Evolutionary conservation across 2,113 vertebrate genomes (phyloP).

Genomic region (Cynocephalus volans): DNA sequence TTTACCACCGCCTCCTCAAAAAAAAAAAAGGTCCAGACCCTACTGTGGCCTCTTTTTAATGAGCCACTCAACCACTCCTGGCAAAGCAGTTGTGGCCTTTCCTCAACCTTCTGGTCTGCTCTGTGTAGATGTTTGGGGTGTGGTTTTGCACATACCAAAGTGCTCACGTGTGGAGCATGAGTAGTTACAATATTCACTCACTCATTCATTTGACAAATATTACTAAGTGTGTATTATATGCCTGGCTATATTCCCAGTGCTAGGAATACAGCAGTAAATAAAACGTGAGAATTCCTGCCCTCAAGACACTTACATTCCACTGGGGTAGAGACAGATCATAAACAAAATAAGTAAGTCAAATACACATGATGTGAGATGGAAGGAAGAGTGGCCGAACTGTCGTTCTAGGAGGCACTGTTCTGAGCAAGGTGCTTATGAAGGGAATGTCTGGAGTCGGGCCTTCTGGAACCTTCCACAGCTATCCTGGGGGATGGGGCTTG

Average conservation of each 20-base stretch:
- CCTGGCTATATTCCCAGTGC: not conserved
- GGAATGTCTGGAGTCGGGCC: not conserved
- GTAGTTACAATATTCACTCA: not conserved
- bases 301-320: not conserved
- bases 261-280: not conserved
- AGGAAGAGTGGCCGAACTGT: not conserved
- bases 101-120: not conserved
- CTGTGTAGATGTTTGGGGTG: not conserved
- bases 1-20: not conserved
- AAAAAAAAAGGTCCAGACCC: not conserved
- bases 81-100: not conserved
- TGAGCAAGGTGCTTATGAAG: not conserved
- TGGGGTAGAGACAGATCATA: not conserved
- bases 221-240: not conserved
- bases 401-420: not conserved
- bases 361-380: not conserved
- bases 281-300: slow-evolving; percentile 10
- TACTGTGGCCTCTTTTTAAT: not conserved
- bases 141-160: not conserved
- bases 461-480: slow-evolving; percentile 15
- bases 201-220: not conserved
- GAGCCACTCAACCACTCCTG: not conserved
- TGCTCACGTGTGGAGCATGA: not conserved
- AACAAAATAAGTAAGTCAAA: slow-evolving; percentile 25
- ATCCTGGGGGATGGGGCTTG: not conserved